phyloP scores from a whole-genome alignment of 2,113 vertebrate genomes.

The Cyanistes caeruleus region DNA sequence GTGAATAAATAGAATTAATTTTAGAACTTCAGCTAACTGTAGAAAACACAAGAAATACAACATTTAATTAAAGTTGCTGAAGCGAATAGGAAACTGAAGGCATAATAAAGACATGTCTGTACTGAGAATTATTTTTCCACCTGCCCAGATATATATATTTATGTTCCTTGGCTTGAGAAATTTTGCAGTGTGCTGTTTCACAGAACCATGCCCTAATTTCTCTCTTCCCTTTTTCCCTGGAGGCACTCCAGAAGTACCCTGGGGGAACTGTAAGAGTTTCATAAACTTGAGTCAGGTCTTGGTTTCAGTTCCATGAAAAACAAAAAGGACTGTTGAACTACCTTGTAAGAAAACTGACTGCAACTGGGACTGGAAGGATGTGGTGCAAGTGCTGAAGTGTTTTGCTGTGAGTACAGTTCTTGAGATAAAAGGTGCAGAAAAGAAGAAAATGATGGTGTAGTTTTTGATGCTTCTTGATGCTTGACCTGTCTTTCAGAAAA shows the following conservation, averaged over 20 bases:
- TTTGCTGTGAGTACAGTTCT: background rate
- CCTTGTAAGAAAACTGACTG: background rate
- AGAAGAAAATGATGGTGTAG: background rate
- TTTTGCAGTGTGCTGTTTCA: background rate
- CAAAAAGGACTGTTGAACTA: background rate
- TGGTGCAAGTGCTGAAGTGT: background rate
- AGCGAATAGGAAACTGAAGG: background rate
- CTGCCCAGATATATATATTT: background rate
- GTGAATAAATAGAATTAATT: background rate
- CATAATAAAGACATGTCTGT: background rate
- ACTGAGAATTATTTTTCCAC: background rate
- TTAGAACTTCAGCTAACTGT: background rate
- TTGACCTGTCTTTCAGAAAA: background rate
- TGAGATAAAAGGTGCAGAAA: background rate
- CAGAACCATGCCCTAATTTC: background rate
- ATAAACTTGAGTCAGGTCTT: background rate
- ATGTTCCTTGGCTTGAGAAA: background rate
- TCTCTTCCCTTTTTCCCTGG: background rate
- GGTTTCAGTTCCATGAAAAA: background rate
- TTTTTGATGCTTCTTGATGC: background rate
- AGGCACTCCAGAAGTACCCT: background rate
- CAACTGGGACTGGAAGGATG: background rate
- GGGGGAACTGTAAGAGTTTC: background rate
- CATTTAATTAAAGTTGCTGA: background rate
- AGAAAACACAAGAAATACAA: background rate